Base-by-base conservation (phyloP, 2,888 invertebrate species). In the Protophormia terraenovae region DNA sequence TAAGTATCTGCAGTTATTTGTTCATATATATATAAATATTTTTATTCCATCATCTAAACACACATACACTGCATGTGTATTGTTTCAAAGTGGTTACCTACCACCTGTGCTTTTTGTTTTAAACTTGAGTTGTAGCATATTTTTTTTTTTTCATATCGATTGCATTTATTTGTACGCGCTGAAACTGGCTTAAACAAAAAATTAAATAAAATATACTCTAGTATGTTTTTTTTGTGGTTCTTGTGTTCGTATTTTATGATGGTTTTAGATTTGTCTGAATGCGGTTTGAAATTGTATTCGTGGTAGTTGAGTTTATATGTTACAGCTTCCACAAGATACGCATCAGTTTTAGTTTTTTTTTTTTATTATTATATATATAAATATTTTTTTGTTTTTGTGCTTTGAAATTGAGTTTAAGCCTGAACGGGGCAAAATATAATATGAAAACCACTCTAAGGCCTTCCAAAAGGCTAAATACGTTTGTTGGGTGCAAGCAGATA, bases 81-180 rank as follows among this genome's bases (percentile, higher is more conserved):
- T 55, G 22, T 22, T 67, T 45, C 32, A 45, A 45, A 10, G 50
- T 22, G 22, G 8, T 53, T 64, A 29, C 29, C 58, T 78, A 67
- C 71, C 84, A 84, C 80, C 80, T 84, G 84, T 84, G 84, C 80
- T 50, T 84, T 79, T 78, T 29, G 24, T 71, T 71, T 66, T n/a
- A 55, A 67, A 75, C 53, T 67, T 67, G 38, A 38, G 38, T 69
- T 62, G 41, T 58, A 32, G n/a, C 47, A n/a, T n/a, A 5, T 12
- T 32, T 32, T 47, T 47, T 47, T 2, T 6, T 41, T 2, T 50
- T 64, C 24, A 27, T 53, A 53, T 76, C 24, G 75, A 76, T 38
- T 64, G 50, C 22, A 64, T 53, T n/a, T n/a, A n/a, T n/a, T 64
- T 75, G 35, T 50, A 50, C 19, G 50, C 47, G 12, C 16, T 64